These are phyloP conservation scores for Drosophila greeni DNA, from an alignment of 2,888 invertebrate genomes.

Conservation along the genomic window DNA sequence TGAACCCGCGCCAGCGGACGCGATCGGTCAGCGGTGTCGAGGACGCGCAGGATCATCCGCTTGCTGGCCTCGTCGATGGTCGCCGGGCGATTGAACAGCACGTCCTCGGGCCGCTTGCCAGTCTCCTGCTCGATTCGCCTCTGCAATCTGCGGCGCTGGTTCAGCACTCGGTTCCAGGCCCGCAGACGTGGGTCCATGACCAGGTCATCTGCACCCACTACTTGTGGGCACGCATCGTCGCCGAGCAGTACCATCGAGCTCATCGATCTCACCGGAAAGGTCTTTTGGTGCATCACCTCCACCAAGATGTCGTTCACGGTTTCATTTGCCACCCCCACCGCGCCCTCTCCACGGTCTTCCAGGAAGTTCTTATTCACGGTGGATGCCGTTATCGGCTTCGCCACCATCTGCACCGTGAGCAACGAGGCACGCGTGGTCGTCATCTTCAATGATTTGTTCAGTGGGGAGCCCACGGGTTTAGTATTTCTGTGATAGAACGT, in stretches of 20 bases:
- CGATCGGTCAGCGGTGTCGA: conserved; percentile 62
- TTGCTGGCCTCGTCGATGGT: conserved; percentile 69
- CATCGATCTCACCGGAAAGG: conserved; percentile 3
- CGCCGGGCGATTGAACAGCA: conserved; percentile 67
- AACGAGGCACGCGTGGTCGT: neutral
- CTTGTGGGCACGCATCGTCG: too few relatives aligned
- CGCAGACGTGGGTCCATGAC: conserved; percentile 66
- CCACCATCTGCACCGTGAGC: too few relatives aligned
- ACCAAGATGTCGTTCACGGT: conserved; percentile 5
- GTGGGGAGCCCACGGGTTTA: neutral
- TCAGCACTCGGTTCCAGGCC: conserved; percentile 61
- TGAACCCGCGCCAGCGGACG: conserved; percentile 1
- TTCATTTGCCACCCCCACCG: neutral
- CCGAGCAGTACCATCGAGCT: neutral
- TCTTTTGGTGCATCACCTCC: neutral
- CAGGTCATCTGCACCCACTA: conserved; percentile 25
- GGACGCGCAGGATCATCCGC: conserved; percentile 59
- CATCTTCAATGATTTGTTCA: neutral
- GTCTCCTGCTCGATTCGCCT: conserved; percentile 53
- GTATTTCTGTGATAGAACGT: conserved; percentile 1
- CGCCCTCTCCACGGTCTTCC: neutral
- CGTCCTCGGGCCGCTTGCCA: conserved; percentile 58
- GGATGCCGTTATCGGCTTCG: neutral
- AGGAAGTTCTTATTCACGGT: conserved; percentile 5
- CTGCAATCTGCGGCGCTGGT: conserved; percentile 51